These are phyloP conservation scores for Condylura cristata DNA, from an alignment of 2,113 vertebrate species.

Conservation along the genomic window DNA sequence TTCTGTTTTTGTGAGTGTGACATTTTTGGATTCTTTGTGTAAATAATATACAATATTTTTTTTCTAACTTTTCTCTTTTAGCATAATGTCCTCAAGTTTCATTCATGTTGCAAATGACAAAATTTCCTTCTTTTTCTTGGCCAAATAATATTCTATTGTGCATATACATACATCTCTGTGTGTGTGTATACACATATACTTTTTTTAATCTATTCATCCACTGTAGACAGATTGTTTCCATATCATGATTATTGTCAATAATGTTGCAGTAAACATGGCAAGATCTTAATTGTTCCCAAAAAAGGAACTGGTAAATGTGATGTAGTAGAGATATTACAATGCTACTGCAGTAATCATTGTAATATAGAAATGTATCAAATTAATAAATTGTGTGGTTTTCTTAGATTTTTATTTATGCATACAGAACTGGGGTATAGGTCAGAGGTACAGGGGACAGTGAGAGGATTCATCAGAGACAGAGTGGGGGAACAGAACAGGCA, in stretches of 20 bases:
- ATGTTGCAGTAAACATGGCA: background rate
- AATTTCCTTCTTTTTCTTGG: background rate
- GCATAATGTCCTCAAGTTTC: background rate
- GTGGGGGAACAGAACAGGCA: too few species aligned
- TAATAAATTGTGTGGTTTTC: too few species aligned
- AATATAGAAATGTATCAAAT: background rate
- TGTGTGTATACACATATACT: background rate
- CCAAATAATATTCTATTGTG: background rate
- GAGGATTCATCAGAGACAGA: too few species aligned
- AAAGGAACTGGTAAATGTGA: background rate
- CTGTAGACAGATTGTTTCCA: background rate
- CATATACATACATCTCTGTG: too few species aligned
- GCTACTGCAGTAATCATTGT: background rate
- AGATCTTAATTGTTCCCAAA: background rate
- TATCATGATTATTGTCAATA: background rate
- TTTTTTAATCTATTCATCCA: background rate
- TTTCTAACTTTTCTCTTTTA: background rate
- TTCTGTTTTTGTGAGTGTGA: background rate
- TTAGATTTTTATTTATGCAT: too few species aligned
- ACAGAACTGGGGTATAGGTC: too few species aligned
- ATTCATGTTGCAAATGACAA: background rate
- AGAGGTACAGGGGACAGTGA: too few species aligned
- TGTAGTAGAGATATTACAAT: background rate
- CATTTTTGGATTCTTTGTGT: background rate
- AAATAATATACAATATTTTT: background rate